Base-by-base conservation (phyloP, 2,888 invertebrate genomes). In the Cantharis nigra region DNA sequence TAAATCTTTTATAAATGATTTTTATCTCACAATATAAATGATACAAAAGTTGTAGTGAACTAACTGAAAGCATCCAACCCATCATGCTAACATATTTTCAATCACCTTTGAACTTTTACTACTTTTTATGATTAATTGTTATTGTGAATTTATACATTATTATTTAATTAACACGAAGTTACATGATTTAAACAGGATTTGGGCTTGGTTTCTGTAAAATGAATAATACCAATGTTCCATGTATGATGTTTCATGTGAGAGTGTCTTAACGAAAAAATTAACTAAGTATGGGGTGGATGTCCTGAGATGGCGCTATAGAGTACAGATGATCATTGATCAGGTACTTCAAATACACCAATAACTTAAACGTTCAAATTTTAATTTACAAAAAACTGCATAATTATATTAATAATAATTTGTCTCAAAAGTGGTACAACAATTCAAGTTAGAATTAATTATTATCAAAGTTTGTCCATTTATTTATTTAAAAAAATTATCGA, bases 1-100 rank as follows among this genome's bases (percentile, higher is more conserved):
- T 75, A 79, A 79, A 77, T 77, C 77, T 72, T 33, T 49, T 75
- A 79, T 79, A 77, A 79, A 79, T 77, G 76, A 76, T 78, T 62
- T 69, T 65, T 65, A 71, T 63, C 62, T 72, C 28, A 71, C 63
- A 67, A 70, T 76, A 78, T 75, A 78, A 75, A 75, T 75, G 75
- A 75, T 75, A 70, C 65, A 69, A 74, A 78, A 78, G 71, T 65
- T 73, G 20, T 72, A 72, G 72, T 76, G 49, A 73, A 73, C 70
- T 72, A 76, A 70, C 70, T 72, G 72, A 70, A 70, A 76, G 72
- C 71, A 75, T 75, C 75, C 49, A 11, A 63, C 74, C 67, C 33
- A 70, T 74, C 67, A 69, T 71, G 63, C 63, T 64, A 74, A 74
- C 75, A 75, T 73, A 77, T 75, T 75, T 78, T 71, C 62, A 71